Conservation (phyloP, 2,113 vertebrate species). For the Nycticebus coucang region DNA sequence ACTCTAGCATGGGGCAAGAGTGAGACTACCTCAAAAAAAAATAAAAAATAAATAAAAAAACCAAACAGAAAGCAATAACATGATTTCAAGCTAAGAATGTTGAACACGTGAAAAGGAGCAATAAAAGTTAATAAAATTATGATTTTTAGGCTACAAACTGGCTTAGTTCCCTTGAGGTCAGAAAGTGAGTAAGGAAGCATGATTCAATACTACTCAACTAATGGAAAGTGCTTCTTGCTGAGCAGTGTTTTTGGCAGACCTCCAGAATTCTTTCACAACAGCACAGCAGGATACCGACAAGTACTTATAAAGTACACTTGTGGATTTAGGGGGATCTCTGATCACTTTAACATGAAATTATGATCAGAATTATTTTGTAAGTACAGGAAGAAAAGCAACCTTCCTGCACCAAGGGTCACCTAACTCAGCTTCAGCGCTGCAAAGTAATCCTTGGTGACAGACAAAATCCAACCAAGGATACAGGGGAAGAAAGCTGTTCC, state of each 20-base stretch:
- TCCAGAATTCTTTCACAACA: slow-evolving; percentile 52
- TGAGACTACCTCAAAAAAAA: too few species aligned
- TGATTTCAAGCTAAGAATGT: not conserved
- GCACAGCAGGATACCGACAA: slow-evolving; percentile 49
- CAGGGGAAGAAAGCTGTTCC: not conserved
- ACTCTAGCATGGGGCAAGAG: too few species aligned
- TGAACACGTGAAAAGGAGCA: not conserved
- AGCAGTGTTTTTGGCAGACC: slow-evolving; percentile 32
- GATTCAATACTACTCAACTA: slow-evolving; percentile 44
- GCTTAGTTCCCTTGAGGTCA: slow-evolving; percentile 51
- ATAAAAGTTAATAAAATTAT: slow-evolving; percentile 38
- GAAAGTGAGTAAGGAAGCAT: slow-evolving; percentile 40
- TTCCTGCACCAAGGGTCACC: not conserved
- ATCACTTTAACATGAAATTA: slow-evolving; percentile 51
- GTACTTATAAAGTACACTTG: slow-evolving; percentile 29
- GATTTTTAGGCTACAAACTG: slow-evolving; percentile 48
- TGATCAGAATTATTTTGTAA: slow-evolving; percentile 16
- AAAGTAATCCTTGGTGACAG: slow-evolving; percentile 7
- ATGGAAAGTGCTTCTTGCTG: slow-evolving; percentile 58
- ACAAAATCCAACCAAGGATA: slow-evolving; percentile 17
- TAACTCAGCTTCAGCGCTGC: not conserved
- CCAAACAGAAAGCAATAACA: slow-evolving; percentile 38
- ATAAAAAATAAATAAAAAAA: too few species aligned
- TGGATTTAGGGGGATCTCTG: slow-evolving; percentile 7
- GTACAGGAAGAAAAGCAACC: not conserved